These are phyloP conservation scores for Corvus cornix DNA, from an alignment of 2,113 vertebrate genomes.

Conservation along the genomic window DNA sequence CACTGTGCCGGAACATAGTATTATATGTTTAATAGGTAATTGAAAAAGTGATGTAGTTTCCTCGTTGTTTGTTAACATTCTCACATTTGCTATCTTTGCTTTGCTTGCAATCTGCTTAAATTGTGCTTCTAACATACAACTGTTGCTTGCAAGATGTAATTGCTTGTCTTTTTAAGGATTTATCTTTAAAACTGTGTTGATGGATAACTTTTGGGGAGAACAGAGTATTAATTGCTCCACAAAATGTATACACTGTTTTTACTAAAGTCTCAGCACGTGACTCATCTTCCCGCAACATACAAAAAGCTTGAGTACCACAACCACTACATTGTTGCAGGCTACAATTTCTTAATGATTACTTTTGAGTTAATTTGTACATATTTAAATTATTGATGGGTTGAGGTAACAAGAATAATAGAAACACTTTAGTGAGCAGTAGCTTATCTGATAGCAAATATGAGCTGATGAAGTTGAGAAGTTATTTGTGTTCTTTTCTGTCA, in stretches of 20 bases:
- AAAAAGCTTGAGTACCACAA: neutral
- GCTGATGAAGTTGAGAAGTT: neutral
- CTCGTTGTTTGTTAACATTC: neutral
- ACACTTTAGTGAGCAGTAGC: neutral
- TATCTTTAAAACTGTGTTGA: neutral
- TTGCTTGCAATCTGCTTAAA: neutral
- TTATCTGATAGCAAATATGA: neutral
- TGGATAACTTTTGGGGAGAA: neutral
- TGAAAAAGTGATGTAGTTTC: neutral
- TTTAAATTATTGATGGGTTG: neutral
- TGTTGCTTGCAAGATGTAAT: neutral
- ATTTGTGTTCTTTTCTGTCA: neutral
- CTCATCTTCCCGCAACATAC: accelerated
- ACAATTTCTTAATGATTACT: neutral
- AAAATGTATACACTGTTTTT: neutral
- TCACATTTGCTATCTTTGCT: neutral
- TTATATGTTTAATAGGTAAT: neutral
- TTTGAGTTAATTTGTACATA: neutral
- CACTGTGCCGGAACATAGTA: neutral
- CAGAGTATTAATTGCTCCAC: neutral
- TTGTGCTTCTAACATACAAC: neutral
- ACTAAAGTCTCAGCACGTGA: neutral
- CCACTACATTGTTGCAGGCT: accelerated
- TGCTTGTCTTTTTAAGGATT: neutral
- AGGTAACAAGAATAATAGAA: neutral